Percentiles rank a stretch among this genome's conserved stretches.
Evolutionary conservation across 2,888 invertebrate species (phyloP).

Genomic region (Linyphia triangularis): DNA sequence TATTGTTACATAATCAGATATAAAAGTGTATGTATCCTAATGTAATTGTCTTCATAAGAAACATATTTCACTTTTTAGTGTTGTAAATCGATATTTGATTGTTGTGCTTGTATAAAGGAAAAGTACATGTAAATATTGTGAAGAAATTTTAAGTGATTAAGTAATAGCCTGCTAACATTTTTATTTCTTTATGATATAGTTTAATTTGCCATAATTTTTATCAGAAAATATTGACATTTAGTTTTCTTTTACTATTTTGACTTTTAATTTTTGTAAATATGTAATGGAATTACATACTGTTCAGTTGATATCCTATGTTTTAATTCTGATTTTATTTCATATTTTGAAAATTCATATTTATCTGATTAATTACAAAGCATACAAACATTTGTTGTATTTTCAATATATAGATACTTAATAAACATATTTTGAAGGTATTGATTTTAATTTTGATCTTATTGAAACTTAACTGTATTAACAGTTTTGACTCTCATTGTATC

Average conservation of each 20-base stretch:
- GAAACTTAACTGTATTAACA: background rate
- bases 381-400: background rate
- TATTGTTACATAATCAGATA: background rate
- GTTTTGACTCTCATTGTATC: too few relatives aligned
- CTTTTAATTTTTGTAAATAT: background rate
- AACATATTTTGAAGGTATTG: background rate
- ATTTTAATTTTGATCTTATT: background rate
- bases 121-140: slow-evolving; percentile 18
- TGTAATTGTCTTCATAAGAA: background rate
- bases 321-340: background rate
- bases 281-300: background rate
- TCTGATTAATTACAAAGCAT: background rate
- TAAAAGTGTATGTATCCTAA: background rate
- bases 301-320: background rate
- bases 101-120: slow-evolving; percentile 23
- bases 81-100: background rate
- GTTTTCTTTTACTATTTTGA: background rate
- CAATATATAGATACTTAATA: slow-evolving; percentile 11
- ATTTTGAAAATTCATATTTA: background rate
- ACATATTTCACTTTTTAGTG: background rate
- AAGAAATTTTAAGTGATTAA: background rate
- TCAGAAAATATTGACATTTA: background rate
- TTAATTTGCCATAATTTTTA: background rate
- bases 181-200: background rate
- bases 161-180: slow-evolving; percentile 6